Percentiles rank a stretch among this genome's conserved stretches.
Evolutionary conservation across 2,888 invertebrate species (phyloP).

Genomic region (Conistra vaccinii): DNA sequence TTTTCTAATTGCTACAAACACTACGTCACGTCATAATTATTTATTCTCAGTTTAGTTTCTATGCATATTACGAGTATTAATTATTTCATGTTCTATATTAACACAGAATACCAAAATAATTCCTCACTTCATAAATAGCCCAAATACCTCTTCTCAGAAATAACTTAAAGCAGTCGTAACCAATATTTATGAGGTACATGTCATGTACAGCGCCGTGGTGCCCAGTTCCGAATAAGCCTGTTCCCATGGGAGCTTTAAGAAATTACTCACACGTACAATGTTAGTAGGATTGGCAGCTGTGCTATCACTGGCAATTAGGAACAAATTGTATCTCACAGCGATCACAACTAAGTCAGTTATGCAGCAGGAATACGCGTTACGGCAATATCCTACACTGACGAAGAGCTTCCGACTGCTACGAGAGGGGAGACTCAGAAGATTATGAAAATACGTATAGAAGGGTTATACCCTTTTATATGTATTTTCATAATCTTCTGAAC

Average conservation of each 20-base stretch:
- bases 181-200: constrained; percentile 48
- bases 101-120: not conserved
- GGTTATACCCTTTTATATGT: too few relatives aligned
- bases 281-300: constrained; percentile 57
- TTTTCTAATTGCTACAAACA: constrained; percentile 45
- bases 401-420: constrained; percentile 27
- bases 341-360: constrained; percentile 31
- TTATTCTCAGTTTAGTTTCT: constrained; percentile 23
- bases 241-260: constrained; percentile 49
- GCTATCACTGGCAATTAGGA: constrained; percentile 55
- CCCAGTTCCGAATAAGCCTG: constrained; percentile 50
- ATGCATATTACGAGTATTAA: not conserved
- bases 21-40: constrained; percentile 28
- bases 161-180: constrained; percentile 35
- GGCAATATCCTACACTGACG: constrained; percentile 25
- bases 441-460: constrained; percentile 11
- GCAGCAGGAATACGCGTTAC: constrained; percentile 20
- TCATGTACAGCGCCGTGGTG: constrained; percentile 32
- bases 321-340: constrained; percentile 47
- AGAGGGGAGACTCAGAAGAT: constrained; percentile 19
- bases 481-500: too few relatives aligned
- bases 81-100: constrained; percentile 7
- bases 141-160: constrained; percentile 13
- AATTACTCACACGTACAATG: constrained; percentile 53
- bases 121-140: constrained; percentile 27